phyloP scores from a whole-genome alignment of 1,140 invertebrate genomes.

The Aporrectodea caliginosa region DNA sequence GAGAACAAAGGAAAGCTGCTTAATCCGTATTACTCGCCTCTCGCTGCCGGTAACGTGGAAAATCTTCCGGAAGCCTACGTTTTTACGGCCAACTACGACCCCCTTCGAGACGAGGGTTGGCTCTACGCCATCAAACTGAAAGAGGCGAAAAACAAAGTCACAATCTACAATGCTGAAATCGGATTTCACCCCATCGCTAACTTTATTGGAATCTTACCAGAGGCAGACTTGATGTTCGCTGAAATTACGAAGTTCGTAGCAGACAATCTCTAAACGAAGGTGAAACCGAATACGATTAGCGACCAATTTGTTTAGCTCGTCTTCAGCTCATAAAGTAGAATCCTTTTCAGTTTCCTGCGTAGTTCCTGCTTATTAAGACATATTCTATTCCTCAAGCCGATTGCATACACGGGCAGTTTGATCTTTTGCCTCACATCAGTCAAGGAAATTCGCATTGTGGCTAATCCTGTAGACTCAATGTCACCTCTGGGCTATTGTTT shows the following conservation, averaged over 20 bases:
- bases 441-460: too few relatives aligned
- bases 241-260: neutral
- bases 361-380: too few relatives aligned
- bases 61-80: constrained; percentile 32
- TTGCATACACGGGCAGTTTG: too few relatives aligned
- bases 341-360: too few relatives aligned
- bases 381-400: too few relatives aligned
- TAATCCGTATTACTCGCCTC: constrained; percentile 31
- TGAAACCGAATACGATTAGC: too few relatives aligned
- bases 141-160: neutral
- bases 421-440: too few relatives aligned
- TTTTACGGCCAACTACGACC: constrained; percentile 26
- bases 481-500: too few relatives aligned
- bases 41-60: constrained; percentile 27
- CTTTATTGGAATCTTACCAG: neutral
- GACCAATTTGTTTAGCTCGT: too few relatives aligned
- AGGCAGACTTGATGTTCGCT: neutral
- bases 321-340: too few relatives aligned
- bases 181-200: neutral
- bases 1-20: constrained; percentile 1
- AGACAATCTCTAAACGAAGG: too few relatives aligned
- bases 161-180: neutral
- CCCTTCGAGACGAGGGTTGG: constrained; percentile 31
- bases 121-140: constrained; percentile 29
- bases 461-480: too few relatives aligned